Evolutionary conservation across 2,113 vertebrate genomes (phyloP).

Genomic region (Larimichthys polyactis): DNA sequence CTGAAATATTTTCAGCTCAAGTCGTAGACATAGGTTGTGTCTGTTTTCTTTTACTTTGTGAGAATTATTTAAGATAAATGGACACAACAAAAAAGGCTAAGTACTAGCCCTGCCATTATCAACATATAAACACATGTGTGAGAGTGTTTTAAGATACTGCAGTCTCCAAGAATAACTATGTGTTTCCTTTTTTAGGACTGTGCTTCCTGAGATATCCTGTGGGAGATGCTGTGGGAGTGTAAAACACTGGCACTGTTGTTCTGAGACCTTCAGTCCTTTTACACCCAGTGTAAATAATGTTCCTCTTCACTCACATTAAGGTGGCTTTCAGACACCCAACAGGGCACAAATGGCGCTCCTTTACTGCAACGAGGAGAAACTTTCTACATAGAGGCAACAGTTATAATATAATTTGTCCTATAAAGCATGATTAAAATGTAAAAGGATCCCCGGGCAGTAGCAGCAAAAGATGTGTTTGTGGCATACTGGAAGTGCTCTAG

Average conservation of each 20-base stretch:
- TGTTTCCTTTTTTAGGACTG: slow-evolving; percentile 20
- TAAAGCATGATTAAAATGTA: background rate
- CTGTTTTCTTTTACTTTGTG: no score
- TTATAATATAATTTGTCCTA: no score
- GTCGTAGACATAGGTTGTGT: no score
- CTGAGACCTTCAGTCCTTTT: background rate
- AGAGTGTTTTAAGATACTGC: background rate
- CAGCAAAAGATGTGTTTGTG: background rate
- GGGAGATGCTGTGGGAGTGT: slow-evolving; percentile 43
- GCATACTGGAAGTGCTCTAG: background rate
- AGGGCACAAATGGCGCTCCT: background rate
- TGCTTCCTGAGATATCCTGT: slow-evolving; percentile 40
- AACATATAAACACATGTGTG: background rate
- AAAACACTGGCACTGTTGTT: background rate
- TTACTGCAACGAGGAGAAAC: background rate
- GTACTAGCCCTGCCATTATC: background rate
- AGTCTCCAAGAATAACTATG: background rate
- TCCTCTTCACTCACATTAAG: background rate
- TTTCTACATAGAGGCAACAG: background rate
- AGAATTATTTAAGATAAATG: background rate
- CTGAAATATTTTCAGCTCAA: no score
- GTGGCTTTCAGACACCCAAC: background rate
- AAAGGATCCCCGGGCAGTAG: background rate
- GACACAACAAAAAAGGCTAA: background rate
- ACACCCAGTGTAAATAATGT: background rate